Base-by-base conservation (phyloP, 2,888 invertebrate genomes). In the Lasioglossum morio region DNA sequence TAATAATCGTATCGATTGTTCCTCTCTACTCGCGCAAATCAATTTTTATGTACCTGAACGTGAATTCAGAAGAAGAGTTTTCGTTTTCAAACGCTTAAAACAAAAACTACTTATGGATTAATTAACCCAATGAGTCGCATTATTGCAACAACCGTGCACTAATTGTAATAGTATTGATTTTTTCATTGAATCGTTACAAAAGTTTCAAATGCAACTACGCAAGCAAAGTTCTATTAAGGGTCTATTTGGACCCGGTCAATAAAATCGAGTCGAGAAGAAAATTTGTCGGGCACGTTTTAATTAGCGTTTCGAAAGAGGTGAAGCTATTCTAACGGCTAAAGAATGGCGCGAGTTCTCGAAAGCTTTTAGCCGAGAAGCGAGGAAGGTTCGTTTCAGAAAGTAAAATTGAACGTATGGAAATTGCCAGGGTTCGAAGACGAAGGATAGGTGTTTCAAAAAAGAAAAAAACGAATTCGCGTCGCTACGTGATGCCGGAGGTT, bases 401-500 rank as follows among this genome's bases (percentile, higher is more conserved):
- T 66, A 70, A 34, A 53, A 66, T 37, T 43, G 43, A 76, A 77
- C 27, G 37, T n/a, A 53, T 53, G 53, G 30, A 70, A 70, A 70
- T 77, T 40, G 27, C 10, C 8, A 19, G 34, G 27, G 69, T 48
- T 69, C 53, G 34, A 63, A 14, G 1, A 34, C 16, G 34, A 43
- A 7, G 37, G 70, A 70, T 69, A 23, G 70, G n/a, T 37, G 72
- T 46, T 43, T 40, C 37, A 16, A 27, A 12, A 30, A 37, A 34
- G 2, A 34, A 34, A 34, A 34, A 34, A 30, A 82, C 72, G 48
- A 84, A 82, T 82, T 79, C 70, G 23, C 76, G 66, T 37, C 23
- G 14, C 60, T 74, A 27, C 53, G 63, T 72, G 60, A 79, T 34
- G 72, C 48, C 27, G 66, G 53, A 75, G 76, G 77, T 85, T 89